Base-by-base conservation (phyloP, 2,888 invertebrate genomes). In the Callinectes sapidus region DNA sequence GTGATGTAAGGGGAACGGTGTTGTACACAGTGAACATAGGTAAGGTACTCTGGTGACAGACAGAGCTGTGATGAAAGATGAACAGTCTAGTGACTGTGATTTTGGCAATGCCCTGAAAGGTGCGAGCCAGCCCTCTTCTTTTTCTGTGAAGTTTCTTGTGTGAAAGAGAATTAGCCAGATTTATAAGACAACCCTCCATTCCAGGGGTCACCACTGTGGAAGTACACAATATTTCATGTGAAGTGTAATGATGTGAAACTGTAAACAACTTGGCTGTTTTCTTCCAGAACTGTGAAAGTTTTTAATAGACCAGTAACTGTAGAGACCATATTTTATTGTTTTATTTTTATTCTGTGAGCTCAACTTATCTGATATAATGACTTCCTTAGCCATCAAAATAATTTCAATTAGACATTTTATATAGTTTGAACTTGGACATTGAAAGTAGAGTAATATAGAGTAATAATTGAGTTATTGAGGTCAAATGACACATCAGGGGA, bases 271-370 rank as follows among this genome's bases (percentile, higher is more conserved):
- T 48, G 66, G 48, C 39, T 92, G 91, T 92, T 86, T 87, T 90
- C 90, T 92, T 92, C 90, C 92, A 90, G 90, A 77, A 71, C 87
- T 66, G 54, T 66, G 54, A 90, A 54, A 61, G 86, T 90, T 89
- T 92, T 92, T 90, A 90, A 88, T 90, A 92, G 92, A 92, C 92
- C 92, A 92, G 90, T 92, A 92, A 88, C 77, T 86, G 42, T 92
- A 90, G 90, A 92, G 86, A 71, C 90, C 90, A 92, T 32, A 90
- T 92, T 89, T 90, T 89, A 92, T 87, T 88, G 90, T 92, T 92
- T 92, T 92, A 92, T 92, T 90, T 92, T 88, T 90, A 90, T 92
- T 90, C 88, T 88, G 90, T 92, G 88, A 92, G 92, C 92, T 92
- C 92, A 90, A 92, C 88, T 92, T 90, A 88, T 90, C 90, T 91